Base-by-base conservation (phyloP, 2,113 vertebrate genomes). In the Larimichthys crocea region DNA sequence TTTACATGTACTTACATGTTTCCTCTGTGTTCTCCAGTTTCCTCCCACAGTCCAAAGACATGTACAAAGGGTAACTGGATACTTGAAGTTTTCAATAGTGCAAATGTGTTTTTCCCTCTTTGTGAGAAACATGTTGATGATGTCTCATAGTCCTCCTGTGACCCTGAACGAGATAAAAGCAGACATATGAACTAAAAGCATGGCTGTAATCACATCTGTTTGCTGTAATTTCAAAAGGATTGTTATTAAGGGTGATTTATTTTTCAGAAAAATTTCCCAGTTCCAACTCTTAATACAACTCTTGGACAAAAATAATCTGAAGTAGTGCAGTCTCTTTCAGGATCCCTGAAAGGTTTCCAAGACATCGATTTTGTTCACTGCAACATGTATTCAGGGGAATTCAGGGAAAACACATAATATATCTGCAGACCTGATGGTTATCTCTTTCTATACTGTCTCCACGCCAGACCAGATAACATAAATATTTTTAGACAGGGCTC, bases 401-500 rank as follows among this genome's bases (percentile, higher is more conserved):
- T 35, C 35, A 9, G 67, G 9, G 10, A 53, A 67, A 67, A 53
- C 24, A 4, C 2, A 15, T 14, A 10, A 44, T 40, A 35, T 35
- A 26, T 80, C 42, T 57, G 3, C 35, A 22, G 55, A 9, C 26
- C 62, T 1, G 26, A 61, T 40, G 63, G 53, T 79, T 73, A 79
- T 46, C 60, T 64, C 44, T 22, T 5, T 31, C 31, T 22, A 5
- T 19, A 20, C 75, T 3, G 46, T 59, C 55, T 56, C 61, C 31
- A 26, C n/a, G 42, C 70, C n/a, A 40, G 56, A 69, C 0, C 10
- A 76, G 72, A 79, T 56, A 75, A 59, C 42, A 57, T 63, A 12
- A 60, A 78, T 66, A 53, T 60, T 50, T 76, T 76, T 5, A 16
- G 56, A 70, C 68, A 72, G 50, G 69, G 17, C 4, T 56, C 31